phyloP scores from a whole-genome alignment of 2,888 invertebrate genomes.

The Melieria omissa region DNA sequence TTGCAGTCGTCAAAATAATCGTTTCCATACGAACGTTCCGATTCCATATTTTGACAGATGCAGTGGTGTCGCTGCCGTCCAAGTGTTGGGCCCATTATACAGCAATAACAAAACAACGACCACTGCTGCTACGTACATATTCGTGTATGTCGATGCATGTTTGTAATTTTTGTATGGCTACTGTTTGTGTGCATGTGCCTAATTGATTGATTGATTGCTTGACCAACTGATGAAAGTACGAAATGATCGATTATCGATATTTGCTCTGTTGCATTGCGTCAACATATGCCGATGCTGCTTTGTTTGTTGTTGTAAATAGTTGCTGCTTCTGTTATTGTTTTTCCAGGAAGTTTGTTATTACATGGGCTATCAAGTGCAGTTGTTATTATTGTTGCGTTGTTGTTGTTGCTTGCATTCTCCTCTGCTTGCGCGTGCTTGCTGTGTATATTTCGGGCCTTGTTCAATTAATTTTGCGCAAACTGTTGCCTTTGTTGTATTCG shows the following conservation, averaged over 20 bases:
- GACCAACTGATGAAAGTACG: not conserved
- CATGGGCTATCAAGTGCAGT: not conserved
- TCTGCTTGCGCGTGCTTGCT: not conserved
- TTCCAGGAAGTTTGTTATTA: not conserved
- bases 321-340: not conserved
- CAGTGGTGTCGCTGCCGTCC: not conserved
- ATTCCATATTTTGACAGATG: too few relatives aligned
- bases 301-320: not conserved
- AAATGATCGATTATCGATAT: not conserved
- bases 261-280: not conserved
- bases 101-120: not conserved
- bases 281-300: not conserved
- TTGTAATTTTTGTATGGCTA: too few relatives aligned
- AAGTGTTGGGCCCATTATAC: not conserved
- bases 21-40: too few relatives aligned
- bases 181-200: not conserved
- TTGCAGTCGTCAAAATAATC: too few relatives aligned
- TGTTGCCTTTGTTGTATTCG: too few relatives aligned
- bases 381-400: not conserved
- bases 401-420: not conserved
- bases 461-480: too few relatives aligned
- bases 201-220: constrained; percentile 14
- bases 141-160: too few relatives aligned
- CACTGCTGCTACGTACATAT: not conserved
- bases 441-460: too few relatives aligned